A percentile compares a stretch with the other conserved stretches of the same genome.
Evolutionary conservation across 1,140 invertebrate genomes (phyloP).

Genomic region (Tetragonula clypearis): DNA sequence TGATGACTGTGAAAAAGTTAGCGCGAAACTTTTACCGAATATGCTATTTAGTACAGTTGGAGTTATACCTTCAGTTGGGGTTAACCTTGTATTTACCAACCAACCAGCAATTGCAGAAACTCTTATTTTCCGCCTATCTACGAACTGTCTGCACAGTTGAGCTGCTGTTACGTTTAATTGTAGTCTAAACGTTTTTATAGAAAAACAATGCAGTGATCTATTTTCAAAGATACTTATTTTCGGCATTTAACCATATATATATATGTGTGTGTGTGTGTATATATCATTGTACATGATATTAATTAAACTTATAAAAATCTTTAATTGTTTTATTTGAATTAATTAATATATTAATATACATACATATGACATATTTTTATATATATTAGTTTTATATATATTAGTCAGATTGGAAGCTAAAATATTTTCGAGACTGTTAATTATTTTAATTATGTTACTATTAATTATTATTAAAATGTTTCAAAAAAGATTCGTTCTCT

Average conservation of each 20-base stretch:
- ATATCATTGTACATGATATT: too few species aligned
- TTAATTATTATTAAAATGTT: too few species aligned
- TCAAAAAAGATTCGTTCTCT: too few species aligned
- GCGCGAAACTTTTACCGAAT: conserved; percentile 2
- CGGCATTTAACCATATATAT: too few species aligned
- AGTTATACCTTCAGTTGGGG: conserved; percentile 28
- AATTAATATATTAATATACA: background rate
- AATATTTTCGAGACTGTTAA: too few species aligned
- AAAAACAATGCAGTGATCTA: conserved; percentile 9
- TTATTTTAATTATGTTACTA: too few species aligned
- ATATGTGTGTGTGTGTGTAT: too few species aligned
- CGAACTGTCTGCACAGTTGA: conserved; percentile 21
- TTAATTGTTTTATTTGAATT: too few species aligned
- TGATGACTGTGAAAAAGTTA: conserved; percentile 23
- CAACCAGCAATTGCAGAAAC: conserved; percentile 34
- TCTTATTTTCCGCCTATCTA: conserved; percentile 33
- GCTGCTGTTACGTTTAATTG: conserved; percentile 18
- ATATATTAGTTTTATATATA: too few species aligned
- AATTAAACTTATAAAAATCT: too few species aligned
- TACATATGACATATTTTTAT: too few species aligned
- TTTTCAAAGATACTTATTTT: background rate
- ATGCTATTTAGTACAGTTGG: conserved; percentile 37
- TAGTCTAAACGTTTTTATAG: background rate
- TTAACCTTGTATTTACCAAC: conserved; percentile 32
- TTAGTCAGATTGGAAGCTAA: too few species aligned